phyloP scores from a whole-genome alignment of 2,888 invertebrate species.

The Ectemnius continuus region DNA sequence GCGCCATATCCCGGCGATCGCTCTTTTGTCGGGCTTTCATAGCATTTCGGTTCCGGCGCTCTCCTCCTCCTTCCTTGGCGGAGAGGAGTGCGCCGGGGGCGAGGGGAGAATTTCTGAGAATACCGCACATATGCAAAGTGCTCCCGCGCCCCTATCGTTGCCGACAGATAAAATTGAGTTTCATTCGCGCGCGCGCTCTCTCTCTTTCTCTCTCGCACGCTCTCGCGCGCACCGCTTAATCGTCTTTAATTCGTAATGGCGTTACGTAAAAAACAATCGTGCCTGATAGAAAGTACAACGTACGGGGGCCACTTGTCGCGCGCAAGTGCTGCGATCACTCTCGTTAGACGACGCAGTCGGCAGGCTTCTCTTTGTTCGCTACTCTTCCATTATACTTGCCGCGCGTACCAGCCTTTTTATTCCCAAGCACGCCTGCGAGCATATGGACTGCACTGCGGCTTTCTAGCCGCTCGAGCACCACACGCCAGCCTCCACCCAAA shows the following conservation, averaged over 20 bases:
- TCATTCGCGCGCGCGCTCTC: conserved; percentile 40
- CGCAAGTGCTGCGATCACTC: conserved; percentile 30
- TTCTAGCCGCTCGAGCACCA: background rate
- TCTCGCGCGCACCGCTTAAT: conserved; percentile 54
- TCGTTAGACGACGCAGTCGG: conserved; percentile 10
- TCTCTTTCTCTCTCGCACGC: conserved; percentile 17
- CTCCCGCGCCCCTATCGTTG: no score
- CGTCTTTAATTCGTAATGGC: conserved; percentile 66
- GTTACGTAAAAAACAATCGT: conserved; percentile 69
- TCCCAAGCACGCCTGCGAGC: conserved; percentile 37
- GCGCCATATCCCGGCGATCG: no score
- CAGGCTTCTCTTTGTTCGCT: conserved; percentile 42
- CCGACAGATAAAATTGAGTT: conserved; percentile 44
- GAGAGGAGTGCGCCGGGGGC: no score
- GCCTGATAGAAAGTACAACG: conserved; percentile 48
- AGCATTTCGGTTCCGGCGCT: no score
- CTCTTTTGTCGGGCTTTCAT: no score
- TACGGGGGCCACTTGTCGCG: conserved; percentile 45
- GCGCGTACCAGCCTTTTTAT: conserved; percentile 41
- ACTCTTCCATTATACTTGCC: conserved; percentile 16
- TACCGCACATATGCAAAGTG: no score
- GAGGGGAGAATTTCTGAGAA: no score
- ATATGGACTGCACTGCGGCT: conserved; percentile 31
- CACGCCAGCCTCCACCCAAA: background rate
- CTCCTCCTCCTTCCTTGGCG: no score